Evolutionary conservation across 2,113 vertebrate species (phyloP), one percentile per base, ranked within the genome.

Genomic region (Conger conger): DNA sequence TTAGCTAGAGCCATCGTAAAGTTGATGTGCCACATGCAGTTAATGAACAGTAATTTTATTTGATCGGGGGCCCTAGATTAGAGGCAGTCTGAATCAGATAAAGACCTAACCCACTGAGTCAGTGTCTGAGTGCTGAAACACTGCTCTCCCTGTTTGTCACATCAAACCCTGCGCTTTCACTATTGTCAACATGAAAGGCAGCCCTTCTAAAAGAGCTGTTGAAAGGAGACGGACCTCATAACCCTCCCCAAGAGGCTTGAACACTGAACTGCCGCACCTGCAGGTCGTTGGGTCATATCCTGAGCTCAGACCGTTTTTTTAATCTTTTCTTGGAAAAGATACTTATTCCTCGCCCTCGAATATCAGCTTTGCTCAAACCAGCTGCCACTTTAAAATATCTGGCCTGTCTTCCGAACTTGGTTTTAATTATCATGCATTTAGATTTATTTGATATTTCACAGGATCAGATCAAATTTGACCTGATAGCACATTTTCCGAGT

Each of bases 51-150:
- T 63, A 82, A 50, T 82, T 80, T 33, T 16, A 81, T 87, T 53
- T 81, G 73, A 53, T 85, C 86, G 36, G 82, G 83, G 86, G 82
- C 42, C 79, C 33, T 36, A 83, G 81, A 80, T 81, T 80, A 54
- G 35, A 20, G 33, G 68, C 40, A 3, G 82, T 92, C 88, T 89
- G 83, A 84, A 87, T 89, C 84, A 82, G 88, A 89, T 89, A 85
- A 81, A 86, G 60, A 80, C 63, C 8, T 7, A 50, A 77, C 86
- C 60, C 77, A 36, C 83, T 40, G 83, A 20, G 76, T 63, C 82
- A 82, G 17, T 76, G 30, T n/a, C 57, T 40, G 84, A 38, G 80
- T 76, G 80, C 40, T 79, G 54, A 85, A 54, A n/a, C 30, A 77
- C 77, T 76, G 73, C 30, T 17, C 33, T 20, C 35, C 18, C 76